Percentiles rank a stretch among this genome's conserved stretches.
Conservation (phyloP, 1,140 invertebrate species). For the Leguminivora glycinivorella region DNA sequence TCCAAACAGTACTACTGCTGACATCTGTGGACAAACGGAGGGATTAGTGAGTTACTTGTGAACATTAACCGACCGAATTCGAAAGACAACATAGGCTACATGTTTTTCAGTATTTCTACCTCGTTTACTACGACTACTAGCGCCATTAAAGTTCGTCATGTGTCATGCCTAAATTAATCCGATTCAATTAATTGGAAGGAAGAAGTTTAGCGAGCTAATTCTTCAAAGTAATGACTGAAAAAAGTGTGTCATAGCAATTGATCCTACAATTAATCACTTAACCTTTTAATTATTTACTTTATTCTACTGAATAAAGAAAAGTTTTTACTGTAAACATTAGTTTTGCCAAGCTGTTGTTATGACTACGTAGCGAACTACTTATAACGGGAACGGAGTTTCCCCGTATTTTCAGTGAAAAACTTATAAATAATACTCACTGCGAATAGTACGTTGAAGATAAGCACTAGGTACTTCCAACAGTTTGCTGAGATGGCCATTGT, state of each 20-base stretch:
- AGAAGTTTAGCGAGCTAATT: constrained; percentile 25
- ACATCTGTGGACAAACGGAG: constrained; percentile 72
- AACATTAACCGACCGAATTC: constrained; percentile 45
- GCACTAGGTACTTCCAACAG: constrained; percentile 76
- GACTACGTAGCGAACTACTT: constrained; percentile 13
- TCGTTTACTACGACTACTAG: constrained; percentile 39
- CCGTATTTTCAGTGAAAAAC: constrained; percentile 30
- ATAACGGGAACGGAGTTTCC: constrained; percentile 16
- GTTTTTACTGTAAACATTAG: constrained; percentile 8
- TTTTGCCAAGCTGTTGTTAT: constrained; percentile 24
- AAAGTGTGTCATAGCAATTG: constrained; percentile 23
- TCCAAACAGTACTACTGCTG: constrained; percentile 72
- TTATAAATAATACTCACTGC: constrained; percentile 61
- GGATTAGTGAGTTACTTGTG: constrained; percentile 34
- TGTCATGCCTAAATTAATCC: constrained; percentile 23
- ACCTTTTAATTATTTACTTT: not conserved
- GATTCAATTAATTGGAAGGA: constrained; percentile 39
- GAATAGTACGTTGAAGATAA: constrained; percentile 73
- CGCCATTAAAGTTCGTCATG: constrained; percentile 38
- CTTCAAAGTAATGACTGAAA: constrained; percentile 26
- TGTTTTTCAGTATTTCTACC: constrained; percentile 4
- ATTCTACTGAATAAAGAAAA: not conserved
- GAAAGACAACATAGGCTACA: constrained; percentile 17
- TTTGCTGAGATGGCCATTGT: constrained; percentile 74
- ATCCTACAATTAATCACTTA: constrained; percentile 5